Conservation (phyloP, 2,797 vertebrate genomes). For the Spinus pinus region DNA sequence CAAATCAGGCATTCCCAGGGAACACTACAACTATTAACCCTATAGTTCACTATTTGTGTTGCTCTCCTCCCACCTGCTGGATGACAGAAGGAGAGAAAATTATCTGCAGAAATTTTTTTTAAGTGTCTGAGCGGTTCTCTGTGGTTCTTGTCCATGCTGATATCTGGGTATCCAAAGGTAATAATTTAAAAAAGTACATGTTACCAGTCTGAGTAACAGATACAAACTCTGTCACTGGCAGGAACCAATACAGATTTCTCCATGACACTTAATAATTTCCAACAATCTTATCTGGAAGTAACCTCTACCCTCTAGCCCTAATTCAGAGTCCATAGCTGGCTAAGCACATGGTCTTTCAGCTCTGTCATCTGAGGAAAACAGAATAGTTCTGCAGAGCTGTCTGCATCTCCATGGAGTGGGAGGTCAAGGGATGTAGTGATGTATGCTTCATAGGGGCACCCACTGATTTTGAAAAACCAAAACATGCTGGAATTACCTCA, state of each 20-base stretch:
- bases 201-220: background rate
- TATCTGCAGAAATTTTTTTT: background rate
- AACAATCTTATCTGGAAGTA: background rate
- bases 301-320: background rate
- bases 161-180: background rate
- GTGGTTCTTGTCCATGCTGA: background rate
- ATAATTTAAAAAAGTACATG: background rate
- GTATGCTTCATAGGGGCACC: background rate
- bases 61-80: conserved; percentile 21
- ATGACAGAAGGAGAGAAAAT: background rate
- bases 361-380: background rate
- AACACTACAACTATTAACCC: background rate
- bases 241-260: background rate
- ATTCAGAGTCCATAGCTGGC: background rate
- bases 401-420: background rate
- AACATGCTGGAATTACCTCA: background rate
- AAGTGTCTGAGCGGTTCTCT: background rate
- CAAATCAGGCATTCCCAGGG: background rate
- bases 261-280: background rate
- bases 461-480: background rate
- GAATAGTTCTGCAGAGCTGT: background rate
- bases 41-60: background rate
- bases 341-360: background rate
- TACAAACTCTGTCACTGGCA: background rate
- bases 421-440: background rate